Base-by-base conservation (phyloP, 64 coral and sea anemone species). In the Hydrozoanthus tunicans region DNA sequence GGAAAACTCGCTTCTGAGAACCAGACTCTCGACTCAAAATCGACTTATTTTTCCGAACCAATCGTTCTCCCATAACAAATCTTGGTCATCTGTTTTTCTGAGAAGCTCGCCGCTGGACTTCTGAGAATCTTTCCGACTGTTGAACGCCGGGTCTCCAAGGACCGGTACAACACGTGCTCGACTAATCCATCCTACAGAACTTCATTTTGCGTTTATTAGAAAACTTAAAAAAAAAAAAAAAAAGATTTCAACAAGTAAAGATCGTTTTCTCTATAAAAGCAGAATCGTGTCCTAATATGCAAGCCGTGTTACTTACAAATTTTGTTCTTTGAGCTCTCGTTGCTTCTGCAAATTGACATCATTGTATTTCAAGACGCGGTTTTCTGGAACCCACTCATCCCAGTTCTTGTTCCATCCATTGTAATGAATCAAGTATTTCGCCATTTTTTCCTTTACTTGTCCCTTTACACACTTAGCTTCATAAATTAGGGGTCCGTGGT, bases 351-450 rank as follows among this genome's bases (percentile, higher is more conserved):
- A 89, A 85, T 99, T 99, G 55, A 91, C 85, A 27, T 99, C 97
- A 85, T 95, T 96, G 79, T 89, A 99, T 85, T 99, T 99, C 17
- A 99, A 88, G 52, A 99, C 97, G n/a, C 97, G 90, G 62, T 81
- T 99, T 92, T 99, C 97, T 6, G 97, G 97, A 9, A 99, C 97
- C 97, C 97, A 99, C 81, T 99, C 97, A 60, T 99, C 97, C 97
- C 97, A 99, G 61, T 94, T 99, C 69, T 99, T 99, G 90, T 96
- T 99, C 97, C 97, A 99, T 53, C 97, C 97, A 72, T 99, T 99
- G 77, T 99, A 99, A 86, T 99, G 97, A 81, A 99, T 99, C 80
- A 99, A 85, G 71, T 99, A 99, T 92, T 91, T 92, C 51, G 97
- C 90, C 54, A 94, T 95, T 96, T 99, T 99, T 81, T 99, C 97